Evolutionary conservation across 30 jellyfish, hydroid and myxozoan genomes (phyloP), one percentile per base, ranked within the genome.

Genomic region (Nemopilema nomurai): DNA sequence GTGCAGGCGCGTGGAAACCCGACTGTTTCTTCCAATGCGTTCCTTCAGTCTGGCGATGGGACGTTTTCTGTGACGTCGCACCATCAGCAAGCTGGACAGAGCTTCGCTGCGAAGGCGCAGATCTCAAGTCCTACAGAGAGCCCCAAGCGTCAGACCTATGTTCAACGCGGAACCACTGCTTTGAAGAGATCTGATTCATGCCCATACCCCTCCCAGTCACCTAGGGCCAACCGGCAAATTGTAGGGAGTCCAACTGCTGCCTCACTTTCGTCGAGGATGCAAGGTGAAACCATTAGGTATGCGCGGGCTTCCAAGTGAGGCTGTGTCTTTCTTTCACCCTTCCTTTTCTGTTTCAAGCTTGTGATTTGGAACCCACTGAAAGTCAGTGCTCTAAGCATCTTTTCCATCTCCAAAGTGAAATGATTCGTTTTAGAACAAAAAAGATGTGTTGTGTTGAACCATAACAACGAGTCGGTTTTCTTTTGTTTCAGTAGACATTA

Each of bases 171-270:
- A 26, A 31, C 79, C 18, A 25, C 73, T 13, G 50, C 73, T 73
- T 63, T 84, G 25, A 76, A 76, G 33, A 57, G 92, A 62, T 62
- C 92, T 51, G 92, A 84, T 75, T 84, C 92, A 87, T 72, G 92
- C 78, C 92, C 92, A 84, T 84, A 84, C 87, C 92, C 92, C 31
- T 72, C 87, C 24, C 81, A 84, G 79, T 84, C 92, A 31, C 92
- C 87, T 19, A 71, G 86, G 27, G 52, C 81, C 22, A 33, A 79
- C 22, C 53, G 92, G 53, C 92, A 71, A 64, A 8, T 69, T n/a
- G 71, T 76, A n/a, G 81, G 53, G 24, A 29, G 69, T 18, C 84
- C 22, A 26, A 30, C 51, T 1, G 28, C 81, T 1, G 81, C 65
- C 19, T 33, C 79, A 17, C 22, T 71, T 23, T 69, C 91, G 26